Percentiles rank a stretch among this genome's conserved stretches.
These are phyloP conservation scores for Gastrophryne carolinensis DNA, from an alignment of 2,797 vertebrate genomes.

Conservation along the genomic window DNA sequence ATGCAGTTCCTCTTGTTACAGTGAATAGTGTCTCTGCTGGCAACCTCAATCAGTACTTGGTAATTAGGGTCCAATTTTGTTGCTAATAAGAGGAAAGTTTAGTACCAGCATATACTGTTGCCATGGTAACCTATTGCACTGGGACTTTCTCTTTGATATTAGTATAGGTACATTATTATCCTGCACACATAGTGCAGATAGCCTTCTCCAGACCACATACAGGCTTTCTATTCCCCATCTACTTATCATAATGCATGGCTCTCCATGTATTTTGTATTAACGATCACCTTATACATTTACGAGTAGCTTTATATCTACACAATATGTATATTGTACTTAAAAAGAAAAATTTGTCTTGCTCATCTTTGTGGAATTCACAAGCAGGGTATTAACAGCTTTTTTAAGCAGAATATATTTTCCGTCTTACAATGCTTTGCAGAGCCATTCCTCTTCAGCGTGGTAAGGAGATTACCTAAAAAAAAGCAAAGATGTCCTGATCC, in stretches of 20 bases:
- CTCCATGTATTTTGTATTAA: constrained; percentile 7
- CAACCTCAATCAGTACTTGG: constrained; percentile 23
- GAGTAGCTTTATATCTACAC: not conserved
- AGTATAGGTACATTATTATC: not conserved
- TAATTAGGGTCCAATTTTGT: constrained; percentile 36
- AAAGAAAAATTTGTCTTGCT: constrained; percentile 32
- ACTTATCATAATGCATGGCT: constrained; percentile 1
- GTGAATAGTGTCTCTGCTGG: constrained; percentile 14
- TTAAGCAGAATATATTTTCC: constrained; percentile 18
- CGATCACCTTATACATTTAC: constrained; percentile 7
- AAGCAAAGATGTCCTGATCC: constrained; percentile 43
- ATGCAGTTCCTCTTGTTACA: constrained; percentile 6
- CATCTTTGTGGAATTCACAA: constrained; percentile 13
- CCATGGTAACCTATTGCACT: constrained; percentile 25
- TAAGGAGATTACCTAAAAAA: constrained; percentile 43
- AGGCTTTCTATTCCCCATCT: not conserved
- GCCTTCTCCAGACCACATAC: not conserved
- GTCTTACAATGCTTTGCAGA: not conserved
- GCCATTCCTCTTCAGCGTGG: constrained; percentile 10
- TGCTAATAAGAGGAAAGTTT: not conserved
- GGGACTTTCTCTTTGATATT: constrained; percentile 15
- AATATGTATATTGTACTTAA: constrained; percentile 39
- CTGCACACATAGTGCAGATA: not conserved
- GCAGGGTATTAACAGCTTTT: constrained; percentile 19
- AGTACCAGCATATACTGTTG: not conserved